Base-by-base conservation (phyloP, 2,888 invertebrate genomes). In the Dolichopus griseipennis region DNA sequence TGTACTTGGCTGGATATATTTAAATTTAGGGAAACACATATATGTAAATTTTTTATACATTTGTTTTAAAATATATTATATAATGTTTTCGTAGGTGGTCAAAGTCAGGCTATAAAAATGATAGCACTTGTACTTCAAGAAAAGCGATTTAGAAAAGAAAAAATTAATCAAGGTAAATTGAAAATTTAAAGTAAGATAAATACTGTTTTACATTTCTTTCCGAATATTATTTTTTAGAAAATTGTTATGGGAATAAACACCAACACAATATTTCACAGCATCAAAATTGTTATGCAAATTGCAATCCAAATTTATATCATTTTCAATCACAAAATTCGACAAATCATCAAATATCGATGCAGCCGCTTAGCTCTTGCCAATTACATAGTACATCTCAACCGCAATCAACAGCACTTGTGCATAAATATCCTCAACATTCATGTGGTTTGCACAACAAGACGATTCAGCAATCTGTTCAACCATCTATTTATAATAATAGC, bases 1-100 rank as follows among this genome's bases (percentile, higher is more conserved):
- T 83, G 83, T 72, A 81, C 85, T 67, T 93, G 91, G 90, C 79
- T 86, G 61, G 90, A 90, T 71, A 86, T 93, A 43, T 82, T 76
- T 68, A 76, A 77, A 41, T 79, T 77, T 73, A 75, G 81, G 10
- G 81, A 82, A 72, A 75, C 74, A n/a, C 74, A 77, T 69, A 74
- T 76, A 65, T 79, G 78, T 76, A 74, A 37, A 61, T 12, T 12
- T 6, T 18, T 18, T 4, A 61, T 4, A 61, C 2, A 18, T 61
- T 18, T 20, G 5, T 15, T 20, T 22, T 68, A 22, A 63, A 63
- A 12, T 63, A 9, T 65, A 20, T 61, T 52, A 7, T 52, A 18
- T 34, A 1, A 2, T 63, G 66, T 65, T 62, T 37, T 61, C 67
- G 20, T 43, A 77, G 77, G 80, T 37, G 77, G 77, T 12, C 72